Evolutionary conservation across 2,113 vertebrate genomes (phyloP).

Genomic region (Sebastes fasciatus): DNA sequence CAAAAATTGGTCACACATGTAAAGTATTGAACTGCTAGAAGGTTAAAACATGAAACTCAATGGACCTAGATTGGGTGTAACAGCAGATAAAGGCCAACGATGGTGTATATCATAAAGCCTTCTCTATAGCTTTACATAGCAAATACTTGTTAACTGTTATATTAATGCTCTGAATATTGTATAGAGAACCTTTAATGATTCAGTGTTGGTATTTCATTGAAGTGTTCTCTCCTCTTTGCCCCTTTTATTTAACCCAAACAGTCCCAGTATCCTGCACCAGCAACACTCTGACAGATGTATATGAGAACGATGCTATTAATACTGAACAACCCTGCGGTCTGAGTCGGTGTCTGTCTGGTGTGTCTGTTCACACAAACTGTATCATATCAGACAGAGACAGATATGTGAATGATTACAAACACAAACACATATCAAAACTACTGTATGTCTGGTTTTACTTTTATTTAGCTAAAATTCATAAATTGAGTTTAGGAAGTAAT

Average conservation of each 20-base stretch:
- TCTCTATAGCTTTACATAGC: no score
- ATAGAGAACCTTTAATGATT: not conserved
- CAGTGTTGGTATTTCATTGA: not conserved
- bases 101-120: not conserved
- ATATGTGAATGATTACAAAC: not conserved
- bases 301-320: slow-evolving; percentile 48
- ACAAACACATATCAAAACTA: not conserved
- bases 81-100: not conserved
- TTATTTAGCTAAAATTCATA: not conserved
- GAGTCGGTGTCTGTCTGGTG: slow-evolving; percentile 22
- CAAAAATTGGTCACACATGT: not conserved
- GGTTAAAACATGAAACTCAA: not conserved
- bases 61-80: not conserved
- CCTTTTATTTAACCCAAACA: slow-evolving; percentile 14
- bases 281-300: slow-evolving; percentile 31
- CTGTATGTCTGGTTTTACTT: not conserved
- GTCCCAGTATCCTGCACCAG: slow-evolving; percentile 5
- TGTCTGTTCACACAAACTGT: slow-evolving; percentile 22
- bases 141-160: no score
- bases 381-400: slow-evolving; percentile 18
- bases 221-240: not conserved
- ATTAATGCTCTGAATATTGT: no score
- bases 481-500: not conserved
- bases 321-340: slow-evolving; percentile 33
- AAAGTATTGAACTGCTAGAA: not conserved